Evolutionary conservation across 1,140 invertebrate genomes (phyloP).

Genomic region (Zaprionus africanus): DNA sequence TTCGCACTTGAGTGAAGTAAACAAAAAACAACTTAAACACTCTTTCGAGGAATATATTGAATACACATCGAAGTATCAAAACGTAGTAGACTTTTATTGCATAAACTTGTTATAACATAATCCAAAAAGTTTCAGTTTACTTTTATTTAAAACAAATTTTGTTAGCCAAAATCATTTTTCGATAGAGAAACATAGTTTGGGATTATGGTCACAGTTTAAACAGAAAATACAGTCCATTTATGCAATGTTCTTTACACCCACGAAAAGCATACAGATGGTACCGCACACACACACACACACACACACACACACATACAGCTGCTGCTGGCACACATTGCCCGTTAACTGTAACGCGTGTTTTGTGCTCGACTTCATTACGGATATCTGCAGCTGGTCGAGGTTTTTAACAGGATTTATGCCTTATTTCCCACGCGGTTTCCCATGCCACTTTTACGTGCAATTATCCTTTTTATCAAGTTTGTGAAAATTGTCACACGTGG

Average conservation of each 20-base stretch:
- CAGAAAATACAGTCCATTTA: background rate
- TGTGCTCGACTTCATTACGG: conserved; percentile 30
- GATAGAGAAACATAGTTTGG: background rate
- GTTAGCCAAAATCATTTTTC: background rate
- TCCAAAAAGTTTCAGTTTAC: background rate
- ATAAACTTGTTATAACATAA: background rate
- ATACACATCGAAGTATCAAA: too few species aligned
- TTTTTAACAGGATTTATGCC: conserved; percentile 29
- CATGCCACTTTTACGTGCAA: conserved; percentile 14
- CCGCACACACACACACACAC: background rate
- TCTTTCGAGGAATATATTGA: too few species aligned
- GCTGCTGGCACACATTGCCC: background rate
- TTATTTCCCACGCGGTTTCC: conserved; percentile 10
- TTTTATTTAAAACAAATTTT: background rate
- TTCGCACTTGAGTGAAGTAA: background rate
- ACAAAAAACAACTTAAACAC: background rate
- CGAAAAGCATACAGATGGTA: background rate
- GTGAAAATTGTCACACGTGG: conserved; percentile 19
- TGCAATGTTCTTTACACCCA: background rate
- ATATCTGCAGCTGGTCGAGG: conserved; percentile 12
- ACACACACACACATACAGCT: conserved; percentile 11
- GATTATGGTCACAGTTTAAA: background rate
- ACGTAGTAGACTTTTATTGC: background rate
- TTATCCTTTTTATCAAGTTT: conserved; percentile 23
- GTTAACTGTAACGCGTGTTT: conserved; percentile 1